Percentiles rank a stretch among this genome's conserved stretches.
Conservation (phyloP, 92 coral and sea anemone species). For the Porites cylindrica region DNA sequence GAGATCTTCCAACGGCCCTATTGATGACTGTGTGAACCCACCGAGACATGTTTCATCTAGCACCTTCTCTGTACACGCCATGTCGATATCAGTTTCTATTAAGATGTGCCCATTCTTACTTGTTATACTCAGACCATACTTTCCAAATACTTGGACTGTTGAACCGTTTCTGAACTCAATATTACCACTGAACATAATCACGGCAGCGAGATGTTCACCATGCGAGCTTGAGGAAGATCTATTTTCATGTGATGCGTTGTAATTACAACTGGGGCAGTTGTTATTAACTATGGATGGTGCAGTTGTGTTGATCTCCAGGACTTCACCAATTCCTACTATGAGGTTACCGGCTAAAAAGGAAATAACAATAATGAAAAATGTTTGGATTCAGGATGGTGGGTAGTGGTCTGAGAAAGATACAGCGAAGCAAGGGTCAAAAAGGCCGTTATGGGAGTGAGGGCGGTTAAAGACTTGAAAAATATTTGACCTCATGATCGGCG, state of each 20-base stretch:
- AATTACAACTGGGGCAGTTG: neutral
- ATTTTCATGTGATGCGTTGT: neutral
- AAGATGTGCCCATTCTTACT: constrained; percentile 47
- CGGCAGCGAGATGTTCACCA: constrained; percentile 20
- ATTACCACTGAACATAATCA: constrained; percentile 8
- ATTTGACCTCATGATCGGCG: no score
- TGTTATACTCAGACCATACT: constrained; percentile 31
- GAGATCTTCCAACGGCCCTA: no score
- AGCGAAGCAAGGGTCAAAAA: no score
- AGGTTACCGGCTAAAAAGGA: neutral
- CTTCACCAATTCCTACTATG: neutral
- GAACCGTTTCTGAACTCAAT: constrained; percentile 36
- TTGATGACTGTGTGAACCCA: constrained; percentile 34
- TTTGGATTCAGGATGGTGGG: no score
- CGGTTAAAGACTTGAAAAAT: no score
- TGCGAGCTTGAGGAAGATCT: constrained; percentile 5
- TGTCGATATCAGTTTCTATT: constrained; percentile 29
- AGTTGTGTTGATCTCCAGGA: constrained; percentile 21
- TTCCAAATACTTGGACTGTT: constrained; percentile 23
- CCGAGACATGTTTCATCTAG: constrained; percentile 55
- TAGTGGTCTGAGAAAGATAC: no score
- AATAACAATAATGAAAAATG: neutral
- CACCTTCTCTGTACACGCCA: constrained; percentile 30
- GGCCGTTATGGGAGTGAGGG: no score
- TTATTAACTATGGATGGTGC: neutral